These are phyloP conservation scores for Meliscaeva auricollis DNA, from an alignment of 2,888 invertebrate species.

Conservation along the genomic window DNA sequence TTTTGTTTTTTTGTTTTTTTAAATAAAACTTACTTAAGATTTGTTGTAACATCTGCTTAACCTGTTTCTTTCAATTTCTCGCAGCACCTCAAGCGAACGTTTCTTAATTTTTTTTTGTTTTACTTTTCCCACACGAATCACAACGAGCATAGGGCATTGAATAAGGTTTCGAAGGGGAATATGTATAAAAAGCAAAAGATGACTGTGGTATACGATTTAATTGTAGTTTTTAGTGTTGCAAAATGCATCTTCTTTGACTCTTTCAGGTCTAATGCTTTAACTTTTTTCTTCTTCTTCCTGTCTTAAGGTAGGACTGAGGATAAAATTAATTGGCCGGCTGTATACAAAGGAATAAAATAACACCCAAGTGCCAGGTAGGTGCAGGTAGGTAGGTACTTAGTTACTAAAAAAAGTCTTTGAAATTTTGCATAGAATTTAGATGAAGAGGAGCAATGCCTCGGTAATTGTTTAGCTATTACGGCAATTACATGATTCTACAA, in stretches of 20 bases:
- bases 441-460: slow-evolving; percentile 12
- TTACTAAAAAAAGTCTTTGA: slow-evolving; percentile 6
- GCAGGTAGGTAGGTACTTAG: neutral
- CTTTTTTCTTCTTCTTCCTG: slow-evolving; percentile 34
- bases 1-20: slow-evolving; percentile 19
- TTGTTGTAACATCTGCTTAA: slow-evolving; percentile 70
- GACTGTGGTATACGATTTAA: slow-evolving; percentile 57
- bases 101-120: slow-evolving; percentile 16
- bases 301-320: slow-evolving; percentile 22
- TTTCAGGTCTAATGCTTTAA: slow-evolving; percentile 48
- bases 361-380: slow-evolving; percentile 1
- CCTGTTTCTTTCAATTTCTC: slow-evolving; percentile 49
- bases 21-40: slow-evolving; percentile 53
- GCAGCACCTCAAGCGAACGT: neutral
- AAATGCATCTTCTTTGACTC: slow-evolving; percentile 32
- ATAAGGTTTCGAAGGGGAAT: neutral
- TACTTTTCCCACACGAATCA: slow-evolving; percentile 3
- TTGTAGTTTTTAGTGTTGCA: slow-evolving; percentile 60
- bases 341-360: slow-evolving; percentile 36
- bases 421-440: slow-evolving; percentile 30
- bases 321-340: slow-evolving; percentile 60
- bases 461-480: slow-evolving; percentile 59
- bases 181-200: slow-evolving; percentile 16
- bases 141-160: slow-evolving; percentile 15
- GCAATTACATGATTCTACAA: slow-evolving; percentile 32